Conservation (phyloP, 2,888 invertebrate species). For the Thymelicus acteon region DNA sequence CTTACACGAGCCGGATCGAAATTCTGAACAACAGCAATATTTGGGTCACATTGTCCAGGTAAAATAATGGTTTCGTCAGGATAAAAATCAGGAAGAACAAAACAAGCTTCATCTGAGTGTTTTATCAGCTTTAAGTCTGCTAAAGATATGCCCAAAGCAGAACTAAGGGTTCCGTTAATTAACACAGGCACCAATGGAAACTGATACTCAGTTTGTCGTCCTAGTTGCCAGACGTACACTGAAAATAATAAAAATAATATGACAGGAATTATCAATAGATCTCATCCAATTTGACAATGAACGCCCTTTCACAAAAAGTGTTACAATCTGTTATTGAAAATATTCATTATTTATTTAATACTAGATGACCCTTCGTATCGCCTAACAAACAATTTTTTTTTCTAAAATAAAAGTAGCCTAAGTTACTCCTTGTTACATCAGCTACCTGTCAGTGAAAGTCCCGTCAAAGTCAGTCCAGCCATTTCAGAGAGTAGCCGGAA, state of each 20-base stretch:
- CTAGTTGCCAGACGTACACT: constrained; percentile 71
- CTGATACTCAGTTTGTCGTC: constrained; percentile 43
- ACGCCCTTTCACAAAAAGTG: too few species aligned
- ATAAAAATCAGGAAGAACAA: constrained; percentile 57
- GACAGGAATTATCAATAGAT: not conserved
- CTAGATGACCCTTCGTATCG: too few species aligned
- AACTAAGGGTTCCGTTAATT: constrained; percentile 51
- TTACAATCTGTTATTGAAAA: too few species aligned
- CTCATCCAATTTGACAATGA: too few species aligned
- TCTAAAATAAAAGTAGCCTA: too few species aligned
- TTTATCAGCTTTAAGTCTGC: constrained; percentile 49
- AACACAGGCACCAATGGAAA: constrained; percentile 48
- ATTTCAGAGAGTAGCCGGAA: too few species aligned
- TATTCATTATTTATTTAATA: too few species aligned
- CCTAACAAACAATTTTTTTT: too few species aligned
- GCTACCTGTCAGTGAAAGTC: too few species aligned
- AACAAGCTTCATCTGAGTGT: constrained; percentile 60
- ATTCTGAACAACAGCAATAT: constrained; percentile 56
- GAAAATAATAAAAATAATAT: constrained; percentile 41
- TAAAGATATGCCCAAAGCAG: constrained; percentile 49
- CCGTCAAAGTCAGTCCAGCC: too few species aligned
- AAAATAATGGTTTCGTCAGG: constrained; percentile 60
- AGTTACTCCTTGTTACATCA: too few species aligned
- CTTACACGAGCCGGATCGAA: constrained; percentile 61
- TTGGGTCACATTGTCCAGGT: constrained; percentile 63